Percentiles rank a stretch among this genome's conserved stretches.
Conservation (phyloP, 2,888 invertebrate genomes). For the Nephrotoma guestfalica region DNA sequence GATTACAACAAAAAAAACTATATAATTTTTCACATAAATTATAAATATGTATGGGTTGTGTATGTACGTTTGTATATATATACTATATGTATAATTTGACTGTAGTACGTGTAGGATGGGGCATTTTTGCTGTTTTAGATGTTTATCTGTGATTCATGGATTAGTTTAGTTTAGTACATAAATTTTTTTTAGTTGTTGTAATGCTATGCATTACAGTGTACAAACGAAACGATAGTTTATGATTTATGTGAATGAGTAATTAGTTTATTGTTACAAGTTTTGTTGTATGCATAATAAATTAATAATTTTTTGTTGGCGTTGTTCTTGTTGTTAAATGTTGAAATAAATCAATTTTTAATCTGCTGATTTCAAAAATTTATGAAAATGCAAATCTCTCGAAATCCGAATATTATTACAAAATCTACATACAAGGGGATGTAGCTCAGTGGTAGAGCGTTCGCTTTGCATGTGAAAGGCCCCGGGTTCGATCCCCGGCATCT, state of each 20-base stretch:
- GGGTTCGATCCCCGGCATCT: conserved; percentile 97
- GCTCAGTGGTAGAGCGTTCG: conserved; percentile 8
- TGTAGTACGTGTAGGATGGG: neutral
- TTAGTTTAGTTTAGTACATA: neutral
- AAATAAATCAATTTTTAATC: neutral
- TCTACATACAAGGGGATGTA: conserved; percentile 30
- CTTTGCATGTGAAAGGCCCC: conserved; percentile 72
- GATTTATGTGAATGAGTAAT: neutral
- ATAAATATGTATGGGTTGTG: neutral
- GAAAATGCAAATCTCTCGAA: neutral
- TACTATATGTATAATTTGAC: neutral
- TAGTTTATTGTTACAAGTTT: neutral
- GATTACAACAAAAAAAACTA: neutral
- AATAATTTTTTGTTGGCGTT: neutral
- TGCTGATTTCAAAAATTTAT: neutral
- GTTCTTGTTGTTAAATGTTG: neutral
- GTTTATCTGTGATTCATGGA: neutral
- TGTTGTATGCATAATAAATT: neutral
- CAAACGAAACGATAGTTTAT: neutral
- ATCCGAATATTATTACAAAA: neutral
- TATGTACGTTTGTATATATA: neutral
- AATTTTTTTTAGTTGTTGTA: neutral
- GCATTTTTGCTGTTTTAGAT: neutral
- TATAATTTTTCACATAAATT: neutral
- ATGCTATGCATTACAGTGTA: neutral